A percentile compares a stretch with the other conserved stretches of the same genome.
Conservation (phyloP, 2,888 invertebrate species). For the Megaustenia siamemsis region DNA sequence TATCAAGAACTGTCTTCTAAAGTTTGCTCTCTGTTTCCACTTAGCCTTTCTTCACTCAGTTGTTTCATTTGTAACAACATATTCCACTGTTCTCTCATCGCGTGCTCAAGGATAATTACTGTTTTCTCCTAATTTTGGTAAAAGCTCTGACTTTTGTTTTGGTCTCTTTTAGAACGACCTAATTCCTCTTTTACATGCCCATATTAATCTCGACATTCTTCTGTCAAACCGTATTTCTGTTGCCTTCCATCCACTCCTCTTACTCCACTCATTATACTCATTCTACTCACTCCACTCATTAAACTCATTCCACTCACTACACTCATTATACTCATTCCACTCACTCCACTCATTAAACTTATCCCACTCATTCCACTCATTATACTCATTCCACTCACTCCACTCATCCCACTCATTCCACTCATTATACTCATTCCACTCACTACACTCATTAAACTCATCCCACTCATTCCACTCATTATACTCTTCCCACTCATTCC, state of each 20-base stretch:
- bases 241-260: neutral
- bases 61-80: no score
- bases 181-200: neutral
- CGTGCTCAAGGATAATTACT: no score
- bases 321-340: neutral
- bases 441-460: neutral
- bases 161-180: no score
- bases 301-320: neutral
- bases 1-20: no score
- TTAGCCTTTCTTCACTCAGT: no score
- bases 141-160: no score
- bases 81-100: no score
- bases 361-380: neutral
- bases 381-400: neutral
- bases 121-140: no score
- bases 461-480: neutral
- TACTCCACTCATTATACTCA: neutral
- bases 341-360: neutral
- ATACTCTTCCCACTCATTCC: neutral
- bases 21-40: no score
- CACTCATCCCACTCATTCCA: neutral
- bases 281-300: neutral
- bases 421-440: neutral
- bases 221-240: no score
- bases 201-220: neutral